A percentile compares a stretch with the other conserved stretches of the same genome.
Evolutionary conservation across 2,113 vertebrate genomes (phyloP).

Genomic region (Grantiella picta): DNA sequence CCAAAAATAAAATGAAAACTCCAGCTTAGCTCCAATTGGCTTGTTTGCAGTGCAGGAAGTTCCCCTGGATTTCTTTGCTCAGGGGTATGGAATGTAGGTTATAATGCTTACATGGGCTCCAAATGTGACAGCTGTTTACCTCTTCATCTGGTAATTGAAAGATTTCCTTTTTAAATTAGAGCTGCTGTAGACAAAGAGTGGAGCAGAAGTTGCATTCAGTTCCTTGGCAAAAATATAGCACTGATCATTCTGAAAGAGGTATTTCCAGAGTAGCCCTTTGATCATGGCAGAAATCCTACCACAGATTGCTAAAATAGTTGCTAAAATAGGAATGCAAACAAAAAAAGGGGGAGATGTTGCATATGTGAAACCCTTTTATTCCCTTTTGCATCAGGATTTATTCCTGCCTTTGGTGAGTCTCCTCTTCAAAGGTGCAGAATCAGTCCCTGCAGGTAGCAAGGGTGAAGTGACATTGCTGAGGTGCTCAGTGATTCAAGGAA

Average conservation of each 20-base stretch:
- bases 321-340: slow-evolving; percentile 10
- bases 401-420: not conserved
- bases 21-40: not conserved
- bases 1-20: not conserved
- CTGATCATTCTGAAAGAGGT: not conserved
- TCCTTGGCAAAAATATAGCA: slow-evolving; percentile 5
- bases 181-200: slow-evolving; percentile 26
- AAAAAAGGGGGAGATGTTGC: not conserved
- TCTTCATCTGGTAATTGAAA: slow-evolving; percentile 55
- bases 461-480: not conserved
- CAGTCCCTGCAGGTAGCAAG: not conserved
- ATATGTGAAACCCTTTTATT: not conserved
- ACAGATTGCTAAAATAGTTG: not conserved
- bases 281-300: not conserved
- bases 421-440: not conserved
- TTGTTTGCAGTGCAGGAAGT: not conserved
- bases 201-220: not conserved
- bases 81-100: slow-evolving; percentile 37
- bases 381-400: not conserved
- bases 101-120: slow-evolving; percentile 31
- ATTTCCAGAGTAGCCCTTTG: not conserved
- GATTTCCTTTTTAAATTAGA: slow-evolving; percentile 50
- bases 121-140: slow-evolving; percentile 62
- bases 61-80: not conserved
- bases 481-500: not conserved